Evolutionary conservation across 1,140 invertebrate species (phyloP).

Genomic region (Zaprionus ghesquierei): DNA sequence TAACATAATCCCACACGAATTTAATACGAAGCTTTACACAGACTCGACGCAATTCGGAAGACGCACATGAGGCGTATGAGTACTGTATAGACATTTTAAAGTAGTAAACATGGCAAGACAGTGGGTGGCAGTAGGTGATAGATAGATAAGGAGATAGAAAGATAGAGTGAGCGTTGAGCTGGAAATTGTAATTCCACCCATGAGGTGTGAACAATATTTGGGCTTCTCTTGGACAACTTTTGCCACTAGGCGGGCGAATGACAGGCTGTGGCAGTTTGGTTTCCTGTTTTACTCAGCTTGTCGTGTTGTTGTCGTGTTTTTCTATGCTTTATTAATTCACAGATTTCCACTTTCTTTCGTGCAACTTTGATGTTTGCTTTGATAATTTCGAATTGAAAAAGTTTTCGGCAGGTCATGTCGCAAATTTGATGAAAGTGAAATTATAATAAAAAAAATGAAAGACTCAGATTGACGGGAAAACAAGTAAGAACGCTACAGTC

Average conservation of each 20-base stretch:
- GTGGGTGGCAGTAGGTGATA: no score
- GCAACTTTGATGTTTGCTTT: constrained; percentile 72
- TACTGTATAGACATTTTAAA: not conserved
- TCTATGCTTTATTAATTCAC: constrained; percentile 61
- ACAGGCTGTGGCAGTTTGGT: not conserved
- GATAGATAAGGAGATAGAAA: no score
- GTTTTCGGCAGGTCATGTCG: constrained; percentile 48
- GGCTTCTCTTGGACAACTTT: constrained; percentile 2
- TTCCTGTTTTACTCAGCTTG: not conserved
- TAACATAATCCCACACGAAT: not conserved
- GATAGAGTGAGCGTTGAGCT: not conserved
- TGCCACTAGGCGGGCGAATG: not conserved
- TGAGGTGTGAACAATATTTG: not conserved
- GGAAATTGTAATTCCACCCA: not conserved
- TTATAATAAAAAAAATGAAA: constrained; percentile 5
- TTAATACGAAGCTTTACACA: not conserved
- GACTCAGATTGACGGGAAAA: not conserved
- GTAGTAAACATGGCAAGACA: not conserved
- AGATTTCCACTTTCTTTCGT: constrained; percentile 36
- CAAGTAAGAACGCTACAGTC: no score
- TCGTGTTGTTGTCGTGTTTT: constrained; percentile 23
- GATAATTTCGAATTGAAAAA: constrained; percentile 78
- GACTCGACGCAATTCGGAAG: not conserved
- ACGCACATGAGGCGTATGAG: not conserved
- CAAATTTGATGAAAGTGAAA: constrained; percentile 32